phyloP scores from a whole-genome alignment of 2,888 invertebrate species.

The Phasia obesa region DNA sequence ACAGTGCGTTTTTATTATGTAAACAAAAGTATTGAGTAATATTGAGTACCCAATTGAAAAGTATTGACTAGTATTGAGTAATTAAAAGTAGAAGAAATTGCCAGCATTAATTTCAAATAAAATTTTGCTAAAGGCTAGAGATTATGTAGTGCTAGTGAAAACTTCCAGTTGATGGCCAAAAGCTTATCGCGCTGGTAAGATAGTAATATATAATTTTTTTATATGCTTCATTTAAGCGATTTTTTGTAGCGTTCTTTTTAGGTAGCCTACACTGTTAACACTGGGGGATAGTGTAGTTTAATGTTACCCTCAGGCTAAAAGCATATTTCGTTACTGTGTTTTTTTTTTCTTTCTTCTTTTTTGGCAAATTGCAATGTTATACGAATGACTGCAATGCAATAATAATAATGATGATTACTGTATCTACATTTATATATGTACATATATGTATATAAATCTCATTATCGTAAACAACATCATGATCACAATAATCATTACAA shows the following conservation, averaged over 20 bases:
- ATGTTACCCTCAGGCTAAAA: conserved; percentile 48
- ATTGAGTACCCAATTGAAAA: too few species aligned
- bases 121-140: too few species aligned
- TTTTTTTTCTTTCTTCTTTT: conserved; percentile 31
- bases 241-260: conserved; percentile 44
- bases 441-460: conserved; percentile 5
- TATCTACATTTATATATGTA: neutral
- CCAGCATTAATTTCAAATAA: too few species aligned
- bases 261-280: conserved; percentile 24
- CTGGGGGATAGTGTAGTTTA: conserved; percentile 42
- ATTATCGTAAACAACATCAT: conserved; percentile 38
- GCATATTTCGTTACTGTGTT: conserved; percentile 21
- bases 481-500: conserved; percentile 19
- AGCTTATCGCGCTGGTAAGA: too few species aligned
- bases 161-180: too few species aligned
- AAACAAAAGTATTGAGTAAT: too few species aligned
- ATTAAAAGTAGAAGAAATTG: too few species aligned
- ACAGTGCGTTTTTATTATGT: too few species aligned
- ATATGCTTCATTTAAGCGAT: conserved; percentile 44
- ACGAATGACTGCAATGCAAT: conserved; percentile 80
- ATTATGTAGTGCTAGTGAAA: too few species aligned
- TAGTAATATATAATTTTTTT: conserved; percentile 49
- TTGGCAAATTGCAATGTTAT: conserved; percentile 81
- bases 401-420: conserved; percentile 64
- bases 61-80: too few species aligned